A percentile compares a stretch with the other conserved stretches of the same genome.
phyloP scores from a whole-genome alignment of 2,888 invertebrate species.

The Dryomyza anilis region DNA sequence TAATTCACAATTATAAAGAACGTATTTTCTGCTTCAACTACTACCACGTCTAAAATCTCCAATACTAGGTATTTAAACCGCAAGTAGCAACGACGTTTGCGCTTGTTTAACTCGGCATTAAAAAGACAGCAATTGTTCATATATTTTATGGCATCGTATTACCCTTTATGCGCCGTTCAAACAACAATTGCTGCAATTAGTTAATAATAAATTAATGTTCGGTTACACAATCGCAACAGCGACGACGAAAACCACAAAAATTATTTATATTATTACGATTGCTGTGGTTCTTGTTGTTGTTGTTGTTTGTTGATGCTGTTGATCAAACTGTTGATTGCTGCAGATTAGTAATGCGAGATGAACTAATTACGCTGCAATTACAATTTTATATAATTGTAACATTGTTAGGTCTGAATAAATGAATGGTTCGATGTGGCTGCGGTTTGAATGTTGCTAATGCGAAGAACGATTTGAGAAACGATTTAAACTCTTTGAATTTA shows the following conservation, averaged over 20 bases:
- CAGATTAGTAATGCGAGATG: slow-evolving; percentile 23
- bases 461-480: too few relatives aligned
- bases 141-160: too few relatives aligned
- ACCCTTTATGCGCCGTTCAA: background rate
- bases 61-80: too few relatives aligned
- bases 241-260: background rate
- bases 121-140: slow-evolving; percentile 18
- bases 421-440: too few relatives aligned
- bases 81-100: slow-evolving; percentile 13
- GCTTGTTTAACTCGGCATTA: slow-evolving; percentile 22
- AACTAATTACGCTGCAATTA: slow-evolving; percentile 21
- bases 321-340: background rate
- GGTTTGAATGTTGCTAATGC: too few relatives aligned
- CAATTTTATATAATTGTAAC: slow-evolving; percentile 16
- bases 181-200: slow-evolving; percentile 19
- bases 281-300: slow-evolving; percentile 11
- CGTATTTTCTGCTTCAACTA: too few relatives aligned
- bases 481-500: too few relatives aligned
- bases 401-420: slow-evolving; percentile 7
- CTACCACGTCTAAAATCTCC: too few relatives aligned
- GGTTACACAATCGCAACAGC: slow-evolving; percentile 13
- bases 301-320: background rate
- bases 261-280: background rate
- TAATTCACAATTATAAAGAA: too few relatives aligned
- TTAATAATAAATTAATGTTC: slow-evolving; percentile 16